A percentile compares a stretch with the other conserved stretches of the same genome.
Conservation (phyloP, 2,797 vertebrate species). For the Erethizon dorsatum region DNA sequence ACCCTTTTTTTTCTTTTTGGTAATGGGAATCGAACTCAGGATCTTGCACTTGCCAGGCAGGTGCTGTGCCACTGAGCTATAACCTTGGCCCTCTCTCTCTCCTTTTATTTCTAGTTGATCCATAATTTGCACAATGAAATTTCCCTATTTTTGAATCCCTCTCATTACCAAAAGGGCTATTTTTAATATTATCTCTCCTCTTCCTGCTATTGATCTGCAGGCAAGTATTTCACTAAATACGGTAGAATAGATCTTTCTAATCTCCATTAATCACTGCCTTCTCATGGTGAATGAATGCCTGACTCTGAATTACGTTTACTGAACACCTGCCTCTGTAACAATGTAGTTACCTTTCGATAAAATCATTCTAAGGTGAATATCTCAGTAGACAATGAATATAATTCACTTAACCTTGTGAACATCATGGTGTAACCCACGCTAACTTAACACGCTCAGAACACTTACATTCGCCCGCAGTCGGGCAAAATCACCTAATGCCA, state of each 20-base stretch:
- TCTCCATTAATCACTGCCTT: neutral
- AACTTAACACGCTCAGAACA: neutral
- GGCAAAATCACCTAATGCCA: neutral
- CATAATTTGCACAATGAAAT: neutral
- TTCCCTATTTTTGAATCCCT: neutral
- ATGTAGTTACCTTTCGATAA: neutral
- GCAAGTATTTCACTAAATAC: neutral
- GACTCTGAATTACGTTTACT: neutral
- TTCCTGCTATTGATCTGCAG: neutral
- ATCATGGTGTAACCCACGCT: neutral
- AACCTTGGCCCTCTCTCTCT: neutral
- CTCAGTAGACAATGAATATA: neutral
- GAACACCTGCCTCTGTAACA: neutral
- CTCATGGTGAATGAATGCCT: neutral
- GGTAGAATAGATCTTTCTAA: neutral
- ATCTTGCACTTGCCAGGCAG: neutral
- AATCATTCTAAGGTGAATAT: neutral
- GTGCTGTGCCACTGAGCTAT: neutral
- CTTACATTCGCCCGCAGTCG: neutral
- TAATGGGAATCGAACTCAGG: neutral
- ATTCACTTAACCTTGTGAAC: neutral
- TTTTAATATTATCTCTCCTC: neutral
- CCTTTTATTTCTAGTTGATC: constrained; percentile 2
- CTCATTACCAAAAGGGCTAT: neutral
- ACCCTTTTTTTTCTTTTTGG: neutral